These are phyloP conservation scores for Coptodon bakossiorum DNA, from an alignment of 2,113 vertebrate species.

Conservation along the genomic window DNA sequence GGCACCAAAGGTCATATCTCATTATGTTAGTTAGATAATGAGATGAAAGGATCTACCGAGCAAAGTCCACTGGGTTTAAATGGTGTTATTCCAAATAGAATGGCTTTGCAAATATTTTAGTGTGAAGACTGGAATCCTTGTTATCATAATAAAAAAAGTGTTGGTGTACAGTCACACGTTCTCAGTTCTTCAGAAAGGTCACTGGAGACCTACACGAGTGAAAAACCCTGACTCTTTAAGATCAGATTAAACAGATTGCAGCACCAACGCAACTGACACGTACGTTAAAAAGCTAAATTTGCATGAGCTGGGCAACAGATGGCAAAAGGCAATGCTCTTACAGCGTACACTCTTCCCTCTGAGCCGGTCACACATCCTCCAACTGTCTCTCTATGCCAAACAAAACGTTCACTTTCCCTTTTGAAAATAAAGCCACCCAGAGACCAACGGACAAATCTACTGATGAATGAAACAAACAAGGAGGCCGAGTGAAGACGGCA, in stretches of 20 bases:
- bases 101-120: neutral
- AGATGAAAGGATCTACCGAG: slow-evolving; percentile 24
- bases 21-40: slow-evolving; percentile 7
- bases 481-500: neutral
- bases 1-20: slow-evolving; percentile 42
- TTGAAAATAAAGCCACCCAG: neutral
- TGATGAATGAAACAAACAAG: slow-evolving; percentile 50
- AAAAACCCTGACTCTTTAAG: neutral
- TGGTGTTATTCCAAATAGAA: neutral
- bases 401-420: neutral
- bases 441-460: slow-evolving; percentile 13
- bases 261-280: neutral
- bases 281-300: neutral
- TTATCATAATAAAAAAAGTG: neutral
- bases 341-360: neutral
- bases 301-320: neutral
- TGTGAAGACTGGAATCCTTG: neutral
- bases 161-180: neutral
- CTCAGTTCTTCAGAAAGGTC: neutral
- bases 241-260: neutral
- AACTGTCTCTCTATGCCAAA: neutral
- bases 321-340: neutral
- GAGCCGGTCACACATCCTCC: neutral
- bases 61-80: neutral
- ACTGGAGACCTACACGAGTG: neutral